Evolutionary conservation across 2,797 vertebrate species (phyloP).

Genomic region (Decapterus maruadsi): DNA sequence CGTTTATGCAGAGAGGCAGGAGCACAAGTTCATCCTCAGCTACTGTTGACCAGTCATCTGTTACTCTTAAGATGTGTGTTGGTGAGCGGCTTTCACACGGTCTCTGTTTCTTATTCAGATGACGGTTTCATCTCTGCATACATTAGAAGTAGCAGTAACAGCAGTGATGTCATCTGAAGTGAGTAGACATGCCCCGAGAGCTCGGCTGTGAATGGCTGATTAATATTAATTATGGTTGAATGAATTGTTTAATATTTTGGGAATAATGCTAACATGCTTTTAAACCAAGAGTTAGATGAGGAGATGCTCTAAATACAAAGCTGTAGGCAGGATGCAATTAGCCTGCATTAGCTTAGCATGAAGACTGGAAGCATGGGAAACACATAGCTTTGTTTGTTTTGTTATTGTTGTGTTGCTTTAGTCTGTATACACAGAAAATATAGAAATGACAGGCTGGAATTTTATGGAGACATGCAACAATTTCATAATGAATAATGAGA

Average conservation of each 20-base stretch:
- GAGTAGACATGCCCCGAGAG: too few species aligned
- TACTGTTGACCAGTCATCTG: background rate
- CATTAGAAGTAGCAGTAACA: background rate
- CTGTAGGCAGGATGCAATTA: too few species aligned
- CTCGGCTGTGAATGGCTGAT: background rate
- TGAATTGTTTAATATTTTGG: background rate
- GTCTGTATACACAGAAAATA: too few species aligned
- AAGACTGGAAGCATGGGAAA: background rate
- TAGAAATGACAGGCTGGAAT: background rate
- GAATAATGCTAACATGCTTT: too few species aligned
- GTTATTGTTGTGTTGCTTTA: too few species aligned
- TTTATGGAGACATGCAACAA: background rate
- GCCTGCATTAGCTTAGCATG: background rate
- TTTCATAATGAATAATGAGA: background rate
- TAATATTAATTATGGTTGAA: background rate
- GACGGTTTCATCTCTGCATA: background rate
- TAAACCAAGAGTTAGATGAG: too few species aligned
- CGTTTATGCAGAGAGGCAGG: background rate
- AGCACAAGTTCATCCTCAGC: background rate
- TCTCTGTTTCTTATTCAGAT: background rate
- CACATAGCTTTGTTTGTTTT: background rate
- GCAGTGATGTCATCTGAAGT: too few species aligned
- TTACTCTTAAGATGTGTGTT: conserved; percentile 6
- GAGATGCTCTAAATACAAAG: too few species aligned
- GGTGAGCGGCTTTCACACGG: background rate